Evolutionary conservation across 2,113 vertebrate species (phyloP).

Genomic region (Ciconia maguari): DNA sequence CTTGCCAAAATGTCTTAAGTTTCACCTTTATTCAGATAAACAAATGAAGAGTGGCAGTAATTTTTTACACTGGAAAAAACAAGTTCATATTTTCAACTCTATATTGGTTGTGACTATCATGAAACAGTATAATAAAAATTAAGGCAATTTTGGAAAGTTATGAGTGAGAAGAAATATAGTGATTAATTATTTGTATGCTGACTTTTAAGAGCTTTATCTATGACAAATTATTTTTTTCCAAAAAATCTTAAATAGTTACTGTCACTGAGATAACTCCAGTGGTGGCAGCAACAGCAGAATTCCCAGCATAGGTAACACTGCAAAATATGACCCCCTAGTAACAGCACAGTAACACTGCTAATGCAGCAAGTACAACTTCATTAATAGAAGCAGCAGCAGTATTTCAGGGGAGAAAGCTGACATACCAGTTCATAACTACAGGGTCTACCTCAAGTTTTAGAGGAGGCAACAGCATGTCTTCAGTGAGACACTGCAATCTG

Average conservation of each 20-base stretch:
- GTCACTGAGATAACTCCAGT: background rate
- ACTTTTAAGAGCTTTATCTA: background rate
- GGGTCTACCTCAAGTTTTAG: background rate
- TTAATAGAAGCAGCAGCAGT: background rate
- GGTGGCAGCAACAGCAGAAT: background rate
- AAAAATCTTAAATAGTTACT: background rate
- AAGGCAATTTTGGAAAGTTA: background rate
- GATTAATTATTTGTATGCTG: background rate
- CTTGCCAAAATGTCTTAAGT: background rate
- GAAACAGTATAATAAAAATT: background rate
- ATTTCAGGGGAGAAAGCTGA: background rate
- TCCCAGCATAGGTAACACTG: background rate
- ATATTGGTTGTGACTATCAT: background rate
- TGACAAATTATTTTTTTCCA: background rate
- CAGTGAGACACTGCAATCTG: background rate
- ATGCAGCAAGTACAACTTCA: background rate
- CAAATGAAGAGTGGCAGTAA: background rate
- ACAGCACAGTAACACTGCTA: background rate
- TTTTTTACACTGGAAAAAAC: background rate
- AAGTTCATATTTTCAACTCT: background rate
- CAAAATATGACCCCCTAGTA: background rate
- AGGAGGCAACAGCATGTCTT: background rate
- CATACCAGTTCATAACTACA: background rate
- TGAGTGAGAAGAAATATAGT: background rate
- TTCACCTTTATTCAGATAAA: background rate